Base-by-base conservation (phyloP, 2,113 vertebrate species). In the Brachypodius melanocephalos region DNA sequence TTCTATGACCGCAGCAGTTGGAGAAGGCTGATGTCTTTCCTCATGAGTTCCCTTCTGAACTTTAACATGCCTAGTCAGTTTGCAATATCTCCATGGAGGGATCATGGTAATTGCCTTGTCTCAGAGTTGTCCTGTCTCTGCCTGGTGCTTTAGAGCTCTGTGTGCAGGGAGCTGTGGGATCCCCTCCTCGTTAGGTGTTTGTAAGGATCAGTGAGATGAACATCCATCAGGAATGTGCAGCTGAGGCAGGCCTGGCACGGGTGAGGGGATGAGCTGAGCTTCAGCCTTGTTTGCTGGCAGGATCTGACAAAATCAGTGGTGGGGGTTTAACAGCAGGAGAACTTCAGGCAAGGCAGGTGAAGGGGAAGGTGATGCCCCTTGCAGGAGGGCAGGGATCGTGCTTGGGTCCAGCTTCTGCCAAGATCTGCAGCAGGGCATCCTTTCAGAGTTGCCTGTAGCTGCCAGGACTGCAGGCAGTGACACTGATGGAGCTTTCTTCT, bases 321-420 rank as follows among this genome's bases (percentile, higher is more conserved):
- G 55, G 17, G 57, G 31, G 3, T 68, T 25, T 51, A 67, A 15
- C 55, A 74, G 46, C 49, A 68, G 48, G 21, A 52, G 19, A 61
- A 14, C 20, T 45, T 55, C 1, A 16, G 55, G 22, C 7, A 4
- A 46, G 62, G 32, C 12, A 8, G 19, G 13, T 3, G 10, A 17
- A 88, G 24, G 57, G n/a, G 19, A 51, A 67, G 42, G 51, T 78
- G 36, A 17, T 11, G 40, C 2, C 26, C 40, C 57, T 17, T 42
- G 5, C 4, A 7, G 9, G 19, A 38, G n/a, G 61, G 8, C 74
- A 75, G 34, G 40, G 48, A 12, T 26, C 0, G 1, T 62, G 68
- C 38, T 74, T 51, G 61, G 61, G 11, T 58, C 7, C 21, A 58
- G 36, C 17, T 52, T 45, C 34, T 83, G 31, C 57, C 14, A 15